Evolutionary conservation across 2,888 invertebrate genomes (phyloP).

Genomic region (Idaea biselata): DNA sequence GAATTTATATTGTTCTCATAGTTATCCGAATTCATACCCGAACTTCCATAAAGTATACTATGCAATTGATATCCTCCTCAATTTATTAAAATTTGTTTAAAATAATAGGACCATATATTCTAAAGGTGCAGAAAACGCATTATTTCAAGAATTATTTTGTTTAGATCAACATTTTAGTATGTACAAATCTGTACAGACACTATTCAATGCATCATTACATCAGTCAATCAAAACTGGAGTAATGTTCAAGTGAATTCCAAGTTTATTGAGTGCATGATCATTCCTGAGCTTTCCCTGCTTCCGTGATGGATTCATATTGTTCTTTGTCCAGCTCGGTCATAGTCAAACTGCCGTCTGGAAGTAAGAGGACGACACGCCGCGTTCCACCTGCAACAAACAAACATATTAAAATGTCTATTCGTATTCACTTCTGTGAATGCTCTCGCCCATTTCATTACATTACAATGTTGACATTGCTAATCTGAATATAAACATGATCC

Average conservation of each 20-base stretch:
- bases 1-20: too few relatives aligned
- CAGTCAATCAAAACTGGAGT: background rate
- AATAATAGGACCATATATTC: background rate
- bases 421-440: too few relatives aligned
- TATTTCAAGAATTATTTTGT: background rate
- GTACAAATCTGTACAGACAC: background rate
- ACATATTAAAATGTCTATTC: background rate
- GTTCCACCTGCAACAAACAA: slow-evolving; percentile 83
- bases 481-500: too few relatives aligned
- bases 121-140: background rate
- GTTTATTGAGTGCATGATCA: slow-evolving; percentile 31
- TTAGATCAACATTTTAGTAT: background rate
- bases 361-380: slow-evolving; percentile 89
- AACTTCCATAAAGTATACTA: too few relatives aligned
- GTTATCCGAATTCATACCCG: too few relatives aligned
- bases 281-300: slow-evolving; percentile 81
- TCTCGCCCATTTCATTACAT: too few relatives aligned
- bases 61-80: too few relatives aligned
- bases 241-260: background rate
- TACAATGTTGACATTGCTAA: background rate
- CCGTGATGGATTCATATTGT: slow-evolving; percentile 86
- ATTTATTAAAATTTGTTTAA: too few relatives aligned
- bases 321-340: slow-evolving; percentile 94
- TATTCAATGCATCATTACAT: background rate
- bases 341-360: slow-evolving; percentile 92